phyloP scores from a whole-genome alignment of 2,113 vertebrate genomes.

The Otolemur garnettii region DNA sequence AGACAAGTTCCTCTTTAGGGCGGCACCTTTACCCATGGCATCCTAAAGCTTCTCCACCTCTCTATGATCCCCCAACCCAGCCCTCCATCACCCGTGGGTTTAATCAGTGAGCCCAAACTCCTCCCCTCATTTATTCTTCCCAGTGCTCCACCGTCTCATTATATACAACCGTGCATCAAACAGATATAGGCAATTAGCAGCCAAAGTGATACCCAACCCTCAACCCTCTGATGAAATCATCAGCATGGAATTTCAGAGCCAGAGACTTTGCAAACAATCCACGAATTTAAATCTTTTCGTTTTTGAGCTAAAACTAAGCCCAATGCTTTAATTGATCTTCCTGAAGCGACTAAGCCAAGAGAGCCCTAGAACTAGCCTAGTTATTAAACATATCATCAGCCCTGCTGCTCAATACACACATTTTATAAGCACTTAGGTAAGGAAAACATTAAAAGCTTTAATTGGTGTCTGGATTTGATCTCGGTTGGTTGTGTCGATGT shows the following conservation, averaged over 20 bases:
- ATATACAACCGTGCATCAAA: neutral
- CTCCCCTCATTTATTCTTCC: neutral
- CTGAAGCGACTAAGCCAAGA: neutral
- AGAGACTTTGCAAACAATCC: neutral
- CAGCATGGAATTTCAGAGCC: neutral
- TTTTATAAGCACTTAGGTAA: neutral
- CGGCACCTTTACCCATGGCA: neutral
- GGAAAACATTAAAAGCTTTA: slow-evolving; percentile 23
- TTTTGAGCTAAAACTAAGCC: neutral
- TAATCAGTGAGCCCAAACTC: neutral
- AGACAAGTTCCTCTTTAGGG: neutral
- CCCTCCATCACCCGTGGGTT: neutral
- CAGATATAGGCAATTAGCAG: neutral
- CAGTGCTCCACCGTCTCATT: neutral
- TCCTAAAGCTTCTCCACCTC: neutral
- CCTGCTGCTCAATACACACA: neutral
- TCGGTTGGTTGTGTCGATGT: neutral
- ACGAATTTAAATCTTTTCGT: neutral
- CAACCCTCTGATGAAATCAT: neutral
- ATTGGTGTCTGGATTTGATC: neutral
- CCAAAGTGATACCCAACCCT: neutral
- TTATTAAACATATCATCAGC: neutral
- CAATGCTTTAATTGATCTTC: neutral
- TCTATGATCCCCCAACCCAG: neutral
- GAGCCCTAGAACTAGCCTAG: neutral